phyloP scores from a whole-genome alignment of 2,113 vertebrate species.

The Oreochromis niloticus region DNA sequence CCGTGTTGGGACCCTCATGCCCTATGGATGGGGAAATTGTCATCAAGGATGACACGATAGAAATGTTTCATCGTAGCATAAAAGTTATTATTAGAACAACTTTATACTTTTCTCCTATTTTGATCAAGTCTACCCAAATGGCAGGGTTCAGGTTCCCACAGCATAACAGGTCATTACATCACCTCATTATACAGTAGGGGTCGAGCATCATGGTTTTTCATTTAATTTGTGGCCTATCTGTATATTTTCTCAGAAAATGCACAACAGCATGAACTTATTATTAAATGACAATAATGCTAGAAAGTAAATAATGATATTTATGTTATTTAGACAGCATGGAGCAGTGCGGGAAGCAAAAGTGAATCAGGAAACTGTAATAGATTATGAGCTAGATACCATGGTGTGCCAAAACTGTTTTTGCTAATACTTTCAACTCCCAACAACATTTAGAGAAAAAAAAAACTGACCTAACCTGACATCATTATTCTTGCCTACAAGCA shows the following conservation, averaged over 20 bases:
- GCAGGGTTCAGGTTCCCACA: neutral
- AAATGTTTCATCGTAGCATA: rapidly evolving
- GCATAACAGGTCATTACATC: neutral
- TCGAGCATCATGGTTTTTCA: neutral
- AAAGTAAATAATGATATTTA: neutral
- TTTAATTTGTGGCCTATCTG: neutral
- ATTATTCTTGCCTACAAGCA: neutral
- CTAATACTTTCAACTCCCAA: neutral
- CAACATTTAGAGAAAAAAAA: neutral
- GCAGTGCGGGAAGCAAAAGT: neutral
- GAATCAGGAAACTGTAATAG: neutral
- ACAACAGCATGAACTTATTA: neutral
- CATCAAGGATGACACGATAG: neutral
- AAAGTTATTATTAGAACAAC: neutral
- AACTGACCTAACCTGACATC: neutral
- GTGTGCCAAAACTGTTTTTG: neutral
- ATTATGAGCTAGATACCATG: neutral
- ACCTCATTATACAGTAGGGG: neutral
- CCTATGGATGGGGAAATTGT: neutral
- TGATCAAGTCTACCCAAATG: neutral
- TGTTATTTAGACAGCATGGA: neutral
- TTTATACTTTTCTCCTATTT: neutral
- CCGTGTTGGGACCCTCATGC: neutral
- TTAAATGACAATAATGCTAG: neutral
- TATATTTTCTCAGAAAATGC: neutral